Conservation (phyloP, 2,888 invertebrate species). For the Koerneria pararmatus region DNA sequence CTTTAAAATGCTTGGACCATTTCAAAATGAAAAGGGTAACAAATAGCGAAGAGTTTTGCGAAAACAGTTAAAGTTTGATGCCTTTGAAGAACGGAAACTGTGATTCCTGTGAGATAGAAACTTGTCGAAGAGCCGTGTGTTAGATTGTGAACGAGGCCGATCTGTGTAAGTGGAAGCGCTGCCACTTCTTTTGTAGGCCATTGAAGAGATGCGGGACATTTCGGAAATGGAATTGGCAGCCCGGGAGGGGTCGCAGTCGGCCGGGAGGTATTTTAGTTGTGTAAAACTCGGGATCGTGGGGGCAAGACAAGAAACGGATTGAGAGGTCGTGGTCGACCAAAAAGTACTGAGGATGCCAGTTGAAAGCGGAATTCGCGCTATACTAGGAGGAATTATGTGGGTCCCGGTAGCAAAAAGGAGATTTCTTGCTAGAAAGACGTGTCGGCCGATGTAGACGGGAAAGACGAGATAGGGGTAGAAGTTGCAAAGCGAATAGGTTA, state of each 20-base stretch:
- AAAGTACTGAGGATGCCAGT: too few relatives aligned
- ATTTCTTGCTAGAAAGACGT: conserved; percentile 4
- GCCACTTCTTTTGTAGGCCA: conserved; percentile 48
- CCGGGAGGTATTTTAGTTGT: conserved; percentile 20
- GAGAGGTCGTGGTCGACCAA: neutral
- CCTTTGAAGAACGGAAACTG: too few relatives aligned
- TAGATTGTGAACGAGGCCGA: conserved; percentile 37
- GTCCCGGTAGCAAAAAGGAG: too few relatives aligned
- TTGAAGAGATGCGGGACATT: conserved; percentile 58
- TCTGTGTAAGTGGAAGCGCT: conserved; percentile 15
- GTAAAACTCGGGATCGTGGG: conserved; percentile 23
- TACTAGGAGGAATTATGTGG: too few relatives aligned
- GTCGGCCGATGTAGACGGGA: neutral
- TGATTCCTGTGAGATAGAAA: too few relatives aligned
- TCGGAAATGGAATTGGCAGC: conserved; percentile 21
- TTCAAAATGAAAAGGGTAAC: conserved; percentile 23
- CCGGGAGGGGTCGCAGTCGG: conserved; percentile 11
- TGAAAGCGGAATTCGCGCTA: too few relatives aligned
- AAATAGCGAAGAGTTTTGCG: too few relatives aligned
- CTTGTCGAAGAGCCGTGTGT: conserved; percentile 40
- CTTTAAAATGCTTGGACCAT: too few relatives aligned
- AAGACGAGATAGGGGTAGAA: neutral
- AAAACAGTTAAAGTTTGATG: too few relatives aligned
- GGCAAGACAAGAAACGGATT: neutral
- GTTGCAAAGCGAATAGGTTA: conserved; percentile 3